phyloP scores from a whole-genome alignment of 2,888 invertebrate genomes.

The Rhamnusium bicolor region DNA sequence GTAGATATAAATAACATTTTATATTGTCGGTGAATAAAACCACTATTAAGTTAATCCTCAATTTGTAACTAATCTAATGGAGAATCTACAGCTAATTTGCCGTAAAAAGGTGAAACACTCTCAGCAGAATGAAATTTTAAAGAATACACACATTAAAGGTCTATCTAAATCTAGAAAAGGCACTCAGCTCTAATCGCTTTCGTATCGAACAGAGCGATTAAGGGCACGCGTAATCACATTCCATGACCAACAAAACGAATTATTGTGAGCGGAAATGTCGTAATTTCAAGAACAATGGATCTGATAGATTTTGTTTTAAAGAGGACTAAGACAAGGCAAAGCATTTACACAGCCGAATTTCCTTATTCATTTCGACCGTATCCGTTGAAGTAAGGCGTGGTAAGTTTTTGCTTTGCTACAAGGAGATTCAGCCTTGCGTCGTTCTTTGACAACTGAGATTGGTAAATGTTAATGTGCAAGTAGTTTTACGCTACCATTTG shows the following conservation, averaged over 20 bases:
- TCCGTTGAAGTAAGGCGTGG: not conserved
- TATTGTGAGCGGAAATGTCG: conserved; percentile 31
- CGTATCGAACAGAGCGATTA: conserved; percentile 23
- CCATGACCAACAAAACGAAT: conserved; percentile 28
- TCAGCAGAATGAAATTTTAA: conserved; percentile 14
- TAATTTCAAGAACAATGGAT: conserved; percentile 26
- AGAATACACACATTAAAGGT: conserved; percentile 17
- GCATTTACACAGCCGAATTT: conserved; percentile 16
- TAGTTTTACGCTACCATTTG: not conserved
- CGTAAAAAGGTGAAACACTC: not conserved
- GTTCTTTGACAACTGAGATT: not conserved
- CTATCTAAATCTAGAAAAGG: conserved; percentile 14
- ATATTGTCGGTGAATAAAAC: not conserved
- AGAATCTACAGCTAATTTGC: conserved; percentile 6
- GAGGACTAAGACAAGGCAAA: conserved; percentile 26
- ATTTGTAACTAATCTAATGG: not conserved
- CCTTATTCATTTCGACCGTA: conserved; percentile 25
- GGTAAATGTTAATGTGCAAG: not conserved
- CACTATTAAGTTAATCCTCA: not conserved
- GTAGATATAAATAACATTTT: not conserved
- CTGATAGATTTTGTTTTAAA: conserved; percentile 30
- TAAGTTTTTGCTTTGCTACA: conserved; percentile 2
- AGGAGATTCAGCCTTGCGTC: not conserved
- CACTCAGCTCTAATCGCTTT: conserved; percentile 19
- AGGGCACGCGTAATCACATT: conserved; percentile 28